Evolutionary conservation across 1,140 invertebrate species (phyloP), one percentile per base, ranked within the genome.

Genomic region (Hylaeus anthracinus): DNA sequence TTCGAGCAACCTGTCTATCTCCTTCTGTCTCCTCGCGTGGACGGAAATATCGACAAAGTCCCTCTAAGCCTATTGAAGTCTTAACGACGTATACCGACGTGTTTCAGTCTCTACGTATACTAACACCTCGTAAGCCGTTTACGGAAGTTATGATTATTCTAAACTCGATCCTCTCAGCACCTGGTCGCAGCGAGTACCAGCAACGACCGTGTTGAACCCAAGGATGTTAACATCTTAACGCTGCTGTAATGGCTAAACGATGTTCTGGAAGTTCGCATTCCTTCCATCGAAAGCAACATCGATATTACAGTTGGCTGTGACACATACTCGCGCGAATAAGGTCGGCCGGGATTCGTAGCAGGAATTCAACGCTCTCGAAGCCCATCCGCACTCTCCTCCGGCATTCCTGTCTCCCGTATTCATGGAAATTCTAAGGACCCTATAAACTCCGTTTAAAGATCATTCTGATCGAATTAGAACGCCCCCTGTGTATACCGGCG

Each of bases 381-480:
- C 56, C 55, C 51, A 48, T 39, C 51, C 55, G 51, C 69, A 45
- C 73, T 61, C 55, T 39, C 8, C 8, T 12, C 41, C 66, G 37
- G 45, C 51, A 65, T 73, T 56, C 58, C 55, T 45, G 39, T 58
- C 66, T 64, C 15, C 55, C 58, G 82, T 82, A 85, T 85, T 86
- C 84, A 79, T 85, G 63, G 83, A 86, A 78, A 85, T 82, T 82
- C 83, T 82, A 79, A 85, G 83, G 83, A 71, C 66, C 65, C 79
- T 74, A 63, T 86, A 85, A 85, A 86, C 74, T 56, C 65, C 78
- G 83, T 86, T 86, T 82, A 85, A 86, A 81, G 84, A 86, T 86
- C 84, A 82, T 86, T 86, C 74, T 81, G 79, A 85, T 86, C 79
- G 83, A 86, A 82, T 85, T 85, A 85, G 84, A 76, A 74, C 70